Base-by-base conservation (phyloP, 1,140 invertebrate genomes). In the Brachionus angularis region DNA sequence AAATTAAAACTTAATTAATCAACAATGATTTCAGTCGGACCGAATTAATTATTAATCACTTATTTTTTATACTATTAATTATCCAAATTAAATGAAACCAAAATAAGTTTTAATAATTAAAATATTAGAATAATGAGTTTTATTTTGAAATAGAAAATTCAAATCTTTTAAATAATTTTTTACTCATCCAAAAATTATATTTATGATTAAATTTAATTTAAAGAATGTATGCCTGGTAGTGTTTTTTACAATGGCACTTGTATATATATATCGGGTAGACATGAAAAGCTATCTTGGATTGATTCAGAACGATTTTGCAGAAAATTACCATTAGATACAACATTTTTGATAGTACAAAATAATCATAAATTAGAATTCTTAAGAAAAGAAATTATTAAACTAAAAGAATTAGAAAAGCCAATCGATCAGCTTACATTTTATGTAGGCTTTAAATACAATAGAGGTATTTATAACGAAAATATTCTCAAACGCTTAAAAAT, bases 391-490 rank as follows among this genome's bases (percentile, higher is more conserved):
- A 27, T 67, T 14, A 47, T 67, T 23, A 67, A 47, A 34, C n/a
- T 67, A 1, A 7, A 29, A 21, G n/a, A 33, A 16, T 25, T 27
- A 47, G 62, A 67, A 25, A 23, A 67, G 5, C 39, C 62, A 49
- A 25, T 36, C 25, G 62, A 67, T 29, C 62, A 18, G n/a, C 29
- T 67, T 3, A 50, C 18, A 47, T 67, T 67, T 42, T 47, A 18
- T n/a, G 47, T 67, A n/a, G 62, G 62, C n/a, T 67, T 67, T 47
- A 46, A 27, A 47, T 67, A 67, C 39, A 64, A n/a, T 27, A 64
- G 44, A 31, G 36, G 61, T 64, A 27, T 55, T 27, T 47, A 1
- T 25, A 2, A 25, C 8, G 16, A 50, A 50, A 50, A 25, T 25
- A 1, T 10, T 25, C 23, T 8, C 8, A 50, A 50, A 3, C 12